Percentiles rank a stretch among this genome's conserved stretches.
Evolutionary conservation across 2,888 invertebrate species (phyloP).

Genomic region (Epiblema foenella): DNA sequence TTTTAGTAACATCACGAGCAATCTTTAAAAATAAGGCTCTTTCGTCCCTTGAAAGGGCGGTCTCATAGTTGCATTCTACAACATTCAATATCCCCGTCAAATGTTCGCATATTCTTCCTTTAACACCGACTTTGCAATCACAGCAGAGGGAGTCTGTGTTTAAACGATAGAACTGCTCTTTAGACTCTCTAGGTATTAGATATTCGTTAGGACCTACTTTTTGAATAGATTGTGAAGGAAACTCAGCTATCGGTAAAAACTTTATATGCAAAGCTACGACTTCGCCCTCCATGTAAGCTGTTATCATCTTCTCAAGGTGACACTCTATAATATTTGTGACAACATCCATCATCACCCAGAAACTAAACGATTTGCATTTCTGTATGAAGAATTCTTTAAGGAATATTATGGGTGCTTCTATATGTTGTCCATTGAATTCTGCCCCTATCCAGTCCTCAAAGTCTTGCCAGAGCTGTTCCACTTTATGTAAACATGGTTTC

Average conservation of each 20-base stretch:
- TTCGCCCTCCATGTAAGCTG: slow-evolving; percentile 1
- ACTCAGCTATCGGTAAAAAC: slow-evolving; percentile 43
- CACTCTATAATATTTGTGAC: slow-evolving; percentile 54
- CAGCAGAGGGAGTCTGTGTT: slow-evolving; percentile 56
- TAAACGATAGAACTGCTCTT: slow-evolving; percentile 45
- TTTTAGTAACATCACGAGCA: not conserved
- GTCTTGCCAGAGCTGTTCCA: slow-evolving; percentile 47
- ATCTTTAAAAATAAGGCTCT: slow-evolving; percentile 39
- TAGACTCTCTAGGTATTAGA: slow-evolving; percentile 28
- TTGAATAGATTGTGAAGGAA: slow-evolving; percentile 41
- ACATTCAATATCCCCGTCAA: slow-evolving; percentile 51
- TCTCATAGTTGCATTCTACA: slow-evolving; percentile 42
- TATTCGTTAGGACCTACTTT: slow-evolving; percentile 46
- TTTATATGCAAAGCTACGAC: slow-evolving; percentile 45
- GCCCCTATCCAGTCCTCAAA: slow-evolving; percentile 48
- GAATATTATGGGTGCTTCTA: slow-evolving; percentile 48
- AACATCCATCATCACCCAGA: slow-evolving; percentile 55
- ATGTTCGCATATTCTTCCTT: slow-evolving; percentile 56
- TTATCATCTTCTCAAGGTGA: slow-evolving; percentile 46
- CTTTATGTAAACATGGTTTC: slow-evolving; percentile 39
- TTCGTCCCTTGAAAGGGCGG: slow-evolving; percentile 33
- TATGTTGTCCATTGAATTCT: slow-evolving; percentile 35
- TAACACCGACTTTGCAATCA: slow-evolving; percentile 52
- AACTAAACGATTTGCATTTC: slow-evolving; percentile 52
- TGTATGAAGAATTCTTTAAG: slow-evolving; percentile 49